Base-by-base conservation (phyloP, 2,797 vertebrate genomes). In the Poliocrania exsul region DNA sequence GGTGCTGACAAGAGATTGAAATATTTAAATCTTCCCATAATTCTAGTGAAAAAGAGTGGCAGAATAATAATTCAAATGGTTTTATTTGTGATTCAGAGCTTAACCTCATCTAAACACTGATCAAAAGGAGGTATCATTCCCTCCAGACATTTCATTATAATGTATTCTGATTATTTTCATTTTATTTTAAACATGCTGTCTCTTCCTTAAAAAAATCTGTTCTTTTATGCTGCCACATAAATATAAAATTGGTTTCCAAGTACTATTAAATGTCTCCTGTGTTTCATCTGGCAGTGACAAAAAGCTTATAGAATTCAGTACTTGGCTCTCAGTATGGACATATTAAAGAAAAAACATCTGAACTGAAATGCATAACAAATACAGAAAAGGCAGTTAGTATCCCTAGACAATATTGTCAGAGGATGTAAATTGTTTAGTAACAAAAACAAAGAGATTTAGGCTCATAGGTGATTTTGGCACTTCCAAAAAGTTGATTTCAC, bases 11-110 rank as follows among this genome's bases (percentile, higher is more conserved):
- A 89, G 91, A 66, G 90, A 62, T 61, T 81, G 73, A 53, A 88
- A 92, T 93, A 50, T 92, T 95, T 96, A 92, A 93, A 93, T 93
- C 38, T 91, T 90, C 71, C 65, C 49, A 62, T 19, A 29, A 66
- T 51, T 37, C 40, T 49, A 86, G 11, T 53, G 65, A 86, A 89
- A 69, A 33, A 58, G 6, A 44, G 81, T 19, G 9, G 25, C 15
- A 64, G 35, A 81, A 77, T 31, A 79, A 31, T 4, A 64, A 62
- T 64, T 84, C 24, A 64, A 29, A 72, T 37, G 47, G n/a, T 83
- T 82, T 83, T 57, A n/a, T 72, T 88, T 40, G 25, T 53, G 38
- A 81, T 95, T 87, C 50, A 85, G 49, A 82, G 23, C 17, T 82
- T 14, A 64, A 3, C 3, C 6, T 69, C 16, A 44, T 81, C 18